Evolutionary conservation across 2,113 vertebrate genomes (phyloP), one percentile per base, ranked within the genome.

Genomic region (Pantherophis guttatus): DNA sequence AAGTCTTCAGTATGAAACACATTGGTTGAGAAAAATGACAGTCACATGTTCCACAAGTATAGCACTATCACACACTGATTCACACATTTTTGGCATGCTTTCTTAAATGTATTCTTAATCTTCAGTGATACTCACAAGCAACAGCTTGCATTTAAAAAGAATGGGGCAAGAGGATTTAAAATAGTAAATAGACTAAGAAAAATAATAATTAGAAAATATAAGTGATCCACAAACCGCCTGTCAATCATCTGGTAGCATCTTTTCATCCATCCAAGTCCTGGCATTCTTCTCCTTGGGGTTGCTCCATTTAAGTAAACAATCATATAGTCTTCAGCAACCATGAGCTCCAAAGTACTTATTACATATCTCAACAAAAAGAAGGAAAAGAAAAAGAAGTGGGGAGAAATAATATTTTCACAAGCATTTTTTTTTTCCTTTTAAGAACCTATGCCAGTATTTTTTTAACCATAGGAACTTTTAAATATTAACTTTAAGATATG

Each of bases 231-330:
- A 99, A 96, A 99, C 99, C 99, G 97, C 92, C 99, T 98, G 94
- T 99, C 99, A 96, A 99, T 99, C 99, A 99, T 99, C 95, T 99
- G 98, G 91, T 99, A 99, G 96, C 99, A 99, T 93, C 98, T 99
- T 96, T 99, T 99, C 98, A 99, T 98, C 99, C 99, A 99, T 48
- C 98, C 98, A 48, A 99, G 96, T 9, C 99, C 99, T 1, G 99
- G 99, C 99, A 99, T 99, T 86, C 98, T 99, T 94, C 99, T 98
- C 91, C 98, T 98, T 87, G 99, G 99, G 12, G 99, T 99, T 88
- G 99, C 99, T 23, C 99, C 99, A 91, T 99, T 99, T 97, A 99
- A 97, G 95, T 99, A 99, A 87, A 99, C 98, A 92, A 99, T 99
- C 98, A 99, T 99, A 92, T 99, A 99, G 94, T 99, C 99, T 94